Evolutionary conservation across 35 echinoderm and acorn worm genomes (phyloP), one percentile per base, ranked within the genome.

Genomic region (Ophioderma brevispina): DNA sequence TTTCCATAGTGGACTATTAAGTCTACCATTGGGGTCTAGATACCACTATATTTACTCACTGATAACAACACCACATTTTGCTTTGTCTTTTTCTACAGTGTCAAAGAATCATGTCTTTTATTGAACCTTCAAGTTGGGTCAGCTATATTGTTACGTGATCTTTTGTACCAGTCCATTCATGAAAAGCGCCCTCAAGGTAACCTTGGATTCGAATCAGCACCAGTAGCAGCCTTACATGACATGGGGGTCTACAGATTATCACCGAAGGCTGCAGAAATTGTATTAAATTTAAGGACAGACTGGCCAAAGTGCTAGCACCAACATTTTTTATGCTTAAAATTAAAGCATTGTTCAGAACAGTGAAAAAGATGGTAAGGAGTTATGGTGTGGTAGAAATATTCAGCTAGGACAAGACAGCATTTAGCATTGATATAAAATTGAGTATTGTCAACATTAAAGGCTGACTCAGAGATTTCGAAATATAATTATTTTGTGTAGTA

Each of bases 91-190:
- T 31, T 40, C 21, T 85, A 32, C 81, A 94, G 93, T 36, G 77
- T 94, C 1, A 94, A 94, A 77, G 93, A 94, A 37, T 87, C 93
- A 0, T 94, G 93, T 86, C 35, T 94, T 14, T 59, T 95, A 18
- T 64, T 95, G 13, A 95, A 91, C 64, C 79, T 95, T 0, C 87
- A 95, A 38, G 30, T 76, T 31, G 93, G 93, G 3, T 91, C 93
- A n/a, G 93, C 93, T 52, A 90, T 95, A 28, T 79, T 95, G 34
- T 50, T 95, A 30, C 38, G 89, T 34, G 93, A 95, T 52, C n/a
- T 90, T 36, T 56, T 95, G 0, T 92, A 85, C 55, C 89, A 87
- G 33, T 37, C 84, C 32, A 84, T 91, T 14, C 93, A 95, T 80
- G 93, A 81, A 8, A 86, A 95, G 40, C 46, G 75, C 3, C 36